These are phyloP conservation scores for Isaurus tuberculatus DNA, from an alignment of 92 coral and sea anemone species.

Conservation along the genomic window DNA sequence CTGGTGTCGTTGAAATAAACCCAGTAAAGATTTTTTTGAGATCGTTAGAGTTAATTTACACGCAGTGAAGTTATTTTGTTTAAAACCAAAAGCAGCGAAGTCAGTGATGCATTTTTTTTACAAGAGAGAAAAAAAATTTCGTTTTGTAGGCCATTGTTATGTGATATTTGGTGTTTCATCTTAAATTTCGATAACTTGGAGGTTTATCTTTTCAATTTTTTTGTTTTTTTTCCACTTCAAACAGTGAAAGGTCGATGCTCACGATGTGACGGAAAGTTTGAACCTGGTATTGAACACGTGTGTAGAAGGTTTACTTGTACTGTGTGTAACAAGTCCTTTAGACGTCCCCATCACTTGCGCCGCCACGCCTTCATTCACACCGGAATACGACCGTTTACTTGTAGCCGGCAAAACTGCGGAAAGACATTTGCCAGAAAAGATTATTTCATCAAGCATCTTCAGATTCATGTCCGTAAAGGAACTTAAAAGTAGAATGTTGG, in stretches of 20 bases:
- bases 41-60: background rate
- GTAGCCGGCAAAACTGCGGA: constrained; percentile 57
- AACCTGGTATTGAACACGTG: background rate
- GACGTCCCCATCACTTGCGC: constrained; percentile 23
- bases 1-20: too few relatives aligned
- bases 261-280: constrained; percentile 24
- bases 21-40: background rate
- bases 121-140: background rate
- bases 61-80: too few relatives aligned
- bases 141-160: background rate
- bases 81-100: too few relatives aligned
- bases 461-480: constrained; percentile 21
- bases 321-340: constrained; percentile 30
- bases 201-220: too few relatives aligned
- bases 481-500: background rate
- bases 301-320: constrained; percentile 18
- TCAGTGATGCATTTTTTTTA: too few relatives aligned
- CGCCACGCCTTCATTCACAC: constrained; percentile 51
- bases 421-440: constrained; percentile 63
- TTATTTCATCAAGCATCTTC: constrained; percentile 53
- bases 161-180: background rate
- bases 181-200: background rate
- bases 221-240: background rate
- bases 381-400: constrained; percentile 56
- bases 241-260: constrained; percentile 20